Evolutionary conservation across 1,140 invertebrate species (phyloP), one percentile per base, ranked within the genome.

Genomic region (Lasaia peninsularis): DNA sequence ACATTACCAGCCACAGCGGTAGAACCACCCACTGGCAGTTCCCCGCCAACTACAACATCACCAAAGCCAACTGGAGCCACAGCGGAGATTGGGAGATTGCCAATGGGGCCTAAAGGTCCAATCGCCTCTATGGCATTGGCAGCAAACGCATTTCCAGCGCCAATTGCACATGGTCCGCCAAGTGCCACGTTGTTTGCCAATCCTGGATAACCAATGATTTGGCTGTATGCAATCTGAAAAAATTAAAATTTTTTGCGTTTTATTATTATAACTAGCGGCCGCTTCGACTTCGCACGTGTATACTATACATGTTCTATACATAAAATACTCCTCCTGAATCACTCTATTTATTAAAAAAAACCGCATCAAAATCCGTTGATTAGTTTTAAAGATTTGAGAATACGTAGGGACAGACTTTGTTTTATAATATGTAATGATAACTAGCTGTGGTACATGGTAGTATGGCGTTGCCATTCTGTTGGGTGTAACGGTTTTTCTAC

Each of bases 1-100:
- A 82, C 75, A 20, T 86, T 79, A 6, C 82, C 82, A 32, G 65
- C 52, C 0, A 82, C 65, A 1, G 71, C 77, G 7, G 78, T 84
- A 0, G 69, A 71, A 2, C 78, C 79, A 35, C 68, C 72, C 0
- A 80, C 78, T 54, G 78, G 78, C 53, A 80, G 59, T 8, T 78
- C 76, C 0, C 78, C 78, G n/a, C 52, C 53, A 0, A 80, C 64
- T 2, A 67, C 56, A 2, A 80, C 68, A 34, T 81, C 77, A 11
- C 77, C 74, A 11, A 70, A 72, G 0, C 72, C 73, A 3, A 73
- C 52, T 11, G 63, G 68, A 4, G 71, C 61, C 7, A 71, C 62
- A 4, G 52, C 67, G 1, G 73, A 59, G 24, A 71, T 68, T 32
- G 70, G 75, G 3, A 44, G 40, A 20, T 44, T 44, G 9, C 40